Conservation (phyloP, 1,140 invertebrate species). For the Aporrectodea caliginosa region DNA sequence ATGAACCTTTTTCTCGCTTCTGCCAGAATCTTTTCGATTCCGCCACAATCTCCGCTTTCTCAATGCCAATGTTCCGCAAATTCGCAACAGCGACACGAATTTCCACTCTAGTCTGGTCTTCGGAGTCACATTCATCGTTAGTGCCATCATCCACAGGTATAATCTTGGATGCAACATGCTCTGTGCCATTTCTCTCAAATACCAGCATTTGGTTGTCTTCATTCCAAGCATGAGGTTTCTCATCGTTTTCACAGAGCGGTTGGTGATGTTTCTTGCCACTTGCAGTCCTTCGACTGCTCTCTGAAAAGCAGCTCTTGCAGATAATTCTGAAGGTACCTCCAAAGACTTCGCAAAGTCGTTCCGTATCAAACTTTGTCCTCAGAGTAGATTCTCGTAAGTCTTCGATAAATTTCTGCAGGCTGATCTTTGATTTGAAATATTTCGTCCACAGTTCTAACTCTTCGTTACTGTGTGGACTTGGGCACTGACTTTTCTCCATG, state of each 20-base stretch:
- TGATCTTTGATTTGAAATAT: not conserved
- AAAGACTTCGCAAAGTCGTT: not conserved
- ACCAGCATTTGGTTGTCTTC: not conserved
- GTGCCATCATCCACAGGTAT: not conserved
- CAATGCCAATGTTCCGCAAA: not conserved
- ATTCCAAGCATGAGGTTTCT: not conserved
- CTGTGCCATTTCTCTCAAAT: not conserved
- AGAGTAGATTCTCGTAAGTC: conserved; percentile 7
- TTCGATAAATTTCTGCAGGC: conserved; percentile 4
- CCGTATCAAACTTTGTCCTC: not conserved
- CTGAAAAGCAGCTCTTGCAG: not conserved
- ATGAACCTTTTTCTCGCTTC: not conserved
- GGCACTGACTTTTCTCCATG: conserved; percentile 8
- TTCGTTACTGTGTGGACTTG: conserved; percentile 3
- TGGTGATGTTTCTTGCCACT: conserved; percentile 4
- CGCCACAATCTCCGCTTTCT: not conserved
- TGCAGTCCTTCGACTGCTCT: not conserved
- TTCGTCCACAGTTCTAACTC: conserved; percentile 10
- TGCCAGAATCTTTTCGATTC: not conserved
- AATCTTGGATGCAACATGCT: not conserved
- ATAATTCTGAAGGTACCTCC: not conserved
- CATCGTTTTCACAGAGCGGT: not conserved
- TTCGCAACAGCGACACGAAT: not conserved
- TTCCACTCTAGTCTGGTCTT: not conserved
- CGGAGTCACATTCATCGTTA: not conserved